Percentiles rank a stretch among this genome's conserved stretches.
Evolutionary conservation across 2,888 invertebrate species (phyloP).

Genomic region (Sinotaia quadrata): DNA sequence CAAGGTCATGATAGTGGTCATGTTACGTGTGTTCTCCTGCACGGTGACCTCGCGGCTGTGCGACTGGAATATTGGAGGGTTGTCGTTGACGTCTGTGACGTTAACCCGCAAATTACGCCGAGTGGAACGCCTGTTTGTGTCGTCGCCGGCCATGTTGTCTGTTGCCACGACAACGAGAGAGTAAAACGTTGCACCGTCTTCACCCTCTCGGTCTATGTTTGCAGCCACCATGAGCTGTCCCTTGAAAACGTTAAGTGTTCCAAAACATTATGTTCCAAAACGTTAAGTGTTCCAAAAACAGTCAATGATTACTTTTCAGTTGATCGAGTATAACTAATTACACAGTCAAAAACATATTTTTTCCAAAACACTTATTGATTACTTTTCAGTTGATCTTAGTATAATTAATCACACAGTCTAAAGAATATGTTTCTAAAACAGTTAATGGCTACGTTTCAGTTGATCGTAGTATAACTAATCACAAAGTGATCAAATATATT

Average conservation of each 20-base stretch:
- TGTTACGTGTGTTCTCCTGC: conserved; percentile 43
- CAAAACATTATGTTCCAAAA: too few species aligned
- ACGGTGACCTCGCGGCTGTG: conserved; percentile 61
- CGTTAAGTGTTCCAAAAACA: too few species aligned
- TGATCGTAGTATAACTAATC: too few species aligned
- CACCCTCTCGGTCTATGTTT: conserved; percentile 16
- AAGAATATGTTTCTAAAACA: too few species aligned
- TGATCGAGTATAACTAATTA: too few species aligned
- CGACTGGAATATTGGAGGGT: conserved; percentile 80
- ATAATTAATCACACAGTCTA: too few species aligned
- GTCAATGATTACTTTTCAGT: too few species aligned
- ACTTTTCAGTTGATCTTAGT: too few species aligned
- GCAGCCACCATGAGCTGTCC: conserved; percentile 62
- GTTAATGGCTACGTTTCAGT: too few species aligned
- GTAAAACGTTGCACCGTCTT: conserved; percentile 74
- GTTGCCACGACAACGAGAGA: conserved; percentile 82
- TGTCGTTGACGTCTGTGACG: conserved; percentile 91
- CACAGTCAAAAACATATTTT: too few species aligned
- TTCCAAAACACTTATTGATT: too few species aligned
- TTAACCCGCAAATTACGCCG: conserved; percentile 76
- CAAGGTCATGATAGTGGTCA: conserved; percentile 44
- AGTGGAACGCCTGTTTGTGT: conserved; percentile 46
- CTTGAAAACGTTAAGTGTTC: conserved; percentile 80
- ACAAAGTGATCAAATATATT: too few species aligned
- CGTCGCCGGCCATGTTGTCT: conserved; percentile 78